Conservation (phyloP, 2,113 vertebrate species). For the Siphamia tubifer region DNA sequence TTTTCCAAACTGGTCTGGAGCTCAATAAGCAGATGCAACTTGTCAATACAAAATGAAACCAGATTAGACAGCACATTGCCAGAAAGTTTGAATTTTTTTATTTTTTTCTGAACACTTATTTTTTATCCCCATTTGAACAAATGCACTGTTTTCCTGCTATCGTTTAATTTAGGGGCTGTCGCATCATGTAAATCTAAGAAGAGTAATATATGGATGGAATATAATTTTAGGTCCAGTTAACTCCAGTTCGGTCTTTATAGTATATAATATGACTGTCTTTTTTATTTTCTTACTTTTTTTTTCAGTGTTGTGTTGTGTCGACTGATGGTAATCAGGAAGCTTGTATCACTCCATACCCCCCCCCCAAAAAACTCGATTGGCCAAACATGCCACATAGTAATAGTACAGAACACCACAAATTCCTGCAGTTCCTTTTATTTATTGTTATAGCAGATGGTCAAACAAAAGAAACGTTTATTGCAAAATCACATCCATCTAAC, state of each 20-base stretch:
- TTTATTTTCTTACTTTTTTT: too few relatives aligned
- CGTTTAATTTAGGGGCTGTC: too few relatives aligned
- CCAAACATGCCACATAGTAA: slow-evolving; percentile 39
- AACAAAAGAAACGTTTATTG: slow-evolving; percentile 67
- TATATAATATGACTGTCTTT: too few relatives aligned
- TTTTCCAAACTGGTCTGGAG: neutral
- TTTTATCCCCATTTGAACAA: neutral
- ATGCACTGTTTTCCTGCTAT: too few relatives aligned
- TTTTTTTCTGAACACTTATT: neutral
- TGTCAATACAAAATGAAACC: neutral
- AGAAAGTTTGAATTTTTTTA: neutral
- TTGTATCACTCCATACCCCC: too few relatives aligned
- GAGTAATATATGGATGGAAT: too few relatives aligned
- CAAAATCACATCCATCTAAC: slow-evolving; percentile 60
- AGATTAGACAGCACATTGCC: neutral
- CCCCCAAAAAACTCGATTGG: too few relatives aligned
- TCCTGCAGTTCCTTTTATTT: slow-evolving; percentile 40
- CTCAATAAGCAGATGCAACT: neutral
- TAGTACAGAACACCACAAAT: slow-evolving; percentile 28
- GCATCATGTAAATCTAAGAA: too few relatives aligned
- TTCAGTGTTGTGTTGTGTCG: neutral
- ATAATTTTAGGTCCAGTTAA: too few relatives aligned
- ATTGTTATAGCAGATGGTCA: slow-evolving; percentile 56
- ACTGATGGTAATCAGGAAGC: too few relatives aligned
- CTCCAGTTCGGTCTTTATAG: too few relatives aligned